These are phyloP conservation scores for Cervus canadensis DNA, from an alignment of 2,113 vertebrate species.

Conservation along the genomic window DNA sequence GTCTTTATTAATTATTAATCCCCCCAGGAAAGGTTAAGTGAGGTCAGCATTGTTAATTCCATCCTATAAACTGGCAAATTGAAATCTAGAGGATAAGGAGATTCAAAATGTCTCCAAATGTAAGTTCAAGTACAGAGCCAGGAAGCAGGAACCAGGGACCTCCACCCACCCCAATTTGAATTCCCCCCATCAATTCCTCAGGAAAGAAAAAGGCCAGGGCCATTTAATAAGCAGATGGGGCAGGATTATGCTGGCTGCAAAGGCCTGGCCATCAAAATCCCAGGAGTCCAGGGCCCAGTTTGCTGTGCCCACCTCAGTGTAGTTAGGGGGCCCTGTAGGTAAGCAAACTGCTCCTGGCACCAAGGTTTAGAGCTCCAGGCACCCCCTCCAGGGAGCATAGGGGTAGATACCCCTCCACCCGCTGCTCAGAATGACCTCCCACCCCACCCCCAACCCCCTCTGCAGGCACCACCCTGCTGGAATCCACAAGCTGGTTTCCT, in stretches of 20 bases:
- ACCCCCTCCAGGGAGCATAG: not conserved
- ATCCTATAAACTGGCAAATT: constrained; percentile 31
- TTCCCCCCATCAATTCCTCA: not conserved
- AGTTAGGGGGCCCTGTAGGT: rapidly evolving
- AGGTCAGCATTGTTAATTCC: constrained; percentile 35
- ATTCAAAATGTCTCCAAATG: not conserved
- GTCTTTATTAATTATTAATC: constrained; percentile 38
- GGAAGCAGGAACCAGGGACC: not conserved
- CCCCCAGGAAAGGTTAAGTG: constrained; percentile 8
- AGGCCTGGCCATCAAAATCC: not conserved
- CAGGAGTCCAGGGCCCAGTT: not conserved
- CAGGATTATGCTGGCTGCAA: not conserved
- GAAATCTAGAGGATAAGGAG: constrained; percentile 27
- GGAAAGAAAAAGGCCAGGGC: not conserved
- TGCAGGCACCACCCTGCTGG: not conserved
- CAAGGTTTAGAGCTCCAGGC: not conserved
- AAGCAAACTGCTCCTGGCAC: not conserved
- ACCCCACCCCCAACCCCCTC: rapidly evolving
- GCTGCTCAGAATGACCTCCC: not conserved
- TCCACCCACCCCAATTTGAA: not conserved
- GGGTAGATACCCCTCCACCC: rapidly evolving
- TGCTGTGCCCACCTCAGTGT: no score
- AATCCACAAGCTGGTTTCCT: not conserved
- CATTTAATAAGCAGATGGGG: not conserved
- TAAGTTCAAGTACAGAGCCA: constrained; percentile 20